Conservation (phyloP, 2,888 invertebrate species). For the Pseudococcus jackbeardsleyi region DNA sequence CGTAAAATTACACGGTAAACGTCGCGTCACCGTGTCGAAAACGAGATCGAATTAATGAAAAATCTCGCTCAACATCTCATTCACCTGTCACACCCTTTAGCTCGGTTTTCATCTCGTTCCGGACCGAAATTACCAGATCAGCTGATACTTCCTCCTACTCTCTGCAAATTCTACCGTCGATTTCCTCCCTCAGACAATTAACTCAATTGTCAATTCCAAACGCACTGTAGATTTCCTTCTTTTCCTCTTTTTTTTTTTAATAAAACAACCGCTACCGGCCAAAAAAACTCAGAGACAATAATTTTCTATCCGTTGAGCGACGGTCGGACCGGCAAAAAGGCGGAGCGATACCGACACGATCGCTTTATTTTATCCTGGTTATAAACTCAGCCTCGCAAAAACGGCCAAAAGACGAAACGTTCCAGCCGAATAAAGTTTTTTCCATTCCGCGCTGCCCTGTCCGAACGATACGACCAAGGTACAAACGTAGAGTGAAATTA, state of each 20-base stretch:
- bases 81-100: neutral
- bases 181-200: neutral
- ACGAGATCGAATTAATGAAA: slow-evolving; percentile 21
- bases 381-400: slow-evolving; percentile 15
- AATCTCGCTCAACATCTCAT: neutral
- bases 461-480: slow-evolving; percentile 3
- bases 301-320: neutral
- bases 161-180: neutral
- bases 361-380: slow-evolving; percentile 21
- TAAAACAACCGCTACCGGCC: slow-evolving; percentile 4
- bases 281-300: neutral
- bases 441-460: neutral
- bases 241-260: neutral
- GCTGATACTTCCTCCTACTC: neutral
- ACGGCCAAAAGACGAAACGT: neutral
- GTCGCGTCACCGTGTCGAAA: neutral
- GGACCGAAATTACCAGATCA: neutral
- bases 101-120: neutral
- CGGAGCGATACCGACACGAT: slow-evolving; percentile 10
- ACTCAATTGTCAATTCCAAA: slow-evolving; percentile 35
- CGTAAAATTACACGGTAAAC: neutral
- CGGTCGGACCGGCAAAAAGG: neutral
- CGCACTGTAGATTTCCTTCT: neutral
- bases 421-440: slow-evolving; percentile 1
- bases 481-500: slow-evolving; percentile 16